These are phyloP conservation scores for Antrozous pallidus DNA, from an alignment of 2,797 vertebrate species.

Conservation along the genomic window DNA sequence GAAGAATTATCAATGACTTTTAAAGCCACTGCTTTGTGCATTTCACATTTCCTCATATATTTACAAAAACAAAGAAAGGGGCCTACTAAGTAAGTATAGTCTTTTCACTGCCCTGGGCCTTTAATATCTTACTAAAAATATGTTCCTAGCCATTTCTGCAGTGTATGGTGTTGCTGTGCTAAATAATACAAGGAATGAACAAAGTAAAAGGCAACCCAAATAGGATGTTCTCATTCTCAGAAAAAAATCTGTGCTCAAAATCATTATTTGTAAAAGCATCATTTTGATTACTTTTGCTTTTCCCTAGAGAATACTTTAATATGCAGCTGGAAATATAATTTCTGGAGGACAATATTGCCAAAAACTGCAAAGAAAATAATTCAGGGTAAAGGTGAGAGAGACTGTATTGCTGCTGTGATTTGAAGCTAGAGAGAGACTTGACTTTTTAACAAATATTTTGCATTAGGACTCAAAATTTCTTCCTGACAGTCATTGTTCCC, in stretches of 20 bases:
- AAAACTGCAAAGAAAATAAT: slow-evolving; percentile 62
- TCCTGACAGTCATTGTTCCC: neutral
- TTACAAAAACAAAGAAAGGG: slow-evolving; percentile 39
- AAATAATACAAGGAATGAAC: slow-evolving; percentile 18
- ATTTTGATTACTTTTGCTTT: slow-evolving; percentile 82
- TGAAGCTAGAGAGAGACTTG: slow-evolving; percentile 71
- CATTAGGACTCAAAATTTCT: slow-evolving; percentile 65
- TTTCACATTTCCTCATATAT: slow-evolving; percentile 26
- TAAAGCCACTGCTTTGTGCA: neutral
- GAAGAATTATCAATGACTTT: neutral
- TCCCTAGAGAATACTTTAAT: slow-evolving; percentile 79
- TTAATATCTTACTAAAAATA: slow-evolving; percentile 31
- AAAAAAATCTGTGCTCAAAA: slow-evolving; percentile 76
- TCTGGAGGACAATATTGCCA: slow-evolving; percentile 71
- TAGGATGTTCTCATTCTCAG: slow-evolving; percentile 68
- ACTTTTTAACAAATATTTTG: slow-evolving; percentile 64
- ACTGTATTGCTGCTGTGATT: slow-evolving; percentile 54
- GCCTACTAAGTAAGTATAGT: neutral
- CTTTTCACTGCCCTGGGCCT: slow-evolving; percentile 10
- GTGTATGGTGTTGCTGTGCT: neutral
- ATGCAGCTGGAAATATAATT: slow-evolving; percentile 78
- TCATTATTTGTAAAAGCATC: slow-evolving; percentile 78
- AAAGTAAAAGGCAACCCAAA: slow-evolving; percentile 52
- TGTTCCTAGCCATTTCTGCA: slow-evolving; percentile 4
- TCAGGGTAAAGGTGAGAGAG: slow-evolving; percentile 50